phyloP scores from a whole-genome alignment of 1,140 invertebrate species.

The Adelges cooleyi region DNA sequence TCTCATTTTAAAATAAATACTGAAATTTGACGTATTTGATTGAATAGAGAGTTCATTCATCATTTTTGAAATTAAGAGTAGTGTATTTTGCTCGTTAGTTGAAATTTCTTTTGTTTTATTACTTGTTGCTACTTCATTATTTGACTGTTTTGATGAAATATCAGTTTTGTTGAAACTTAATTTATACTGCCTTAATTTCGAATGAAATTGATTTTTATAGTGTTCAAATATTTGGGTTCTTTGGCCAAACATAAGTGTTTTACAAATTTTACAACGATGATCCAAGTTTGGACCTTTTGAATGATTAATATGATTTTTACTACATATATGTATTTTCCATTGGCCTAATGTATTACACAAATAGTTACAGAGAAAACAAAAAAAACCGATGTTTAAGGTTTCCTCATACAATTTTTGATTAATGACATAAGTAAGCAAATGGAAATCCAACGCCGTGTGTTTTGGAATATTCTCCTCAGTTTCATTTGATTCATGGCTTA shows the following conservation, averaged over 20 bases:
- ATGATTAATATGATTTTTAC: not conserved
- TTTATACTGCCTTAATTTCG: not conserved
- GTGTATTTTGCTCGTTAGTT: too few relatives aligned
- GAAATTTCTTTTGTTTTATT: too few relatives aligned
- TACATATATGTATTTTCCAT: constrained; percentile 11
- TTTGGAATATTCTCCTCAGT: not conserved
- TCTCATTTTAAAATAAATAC: not conserved
- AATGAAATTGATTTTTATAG: constrained; percentile 9
- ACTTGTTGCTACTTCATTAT: too few relatives aligned
- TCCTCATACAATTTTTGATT: constrained; percentile 1
- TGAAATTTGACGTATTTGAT: not conserved
- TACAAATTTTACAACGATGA: constrained; percentile 18
- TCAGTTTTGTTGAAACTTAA: too few relatives aligned
- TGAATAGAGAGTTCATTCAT: not conserved
- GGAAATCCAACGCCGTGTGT: not conserved
- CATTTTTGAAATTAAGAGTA: too few relatives aligned
- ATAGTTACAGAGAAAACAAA: constrained; percentile 15
- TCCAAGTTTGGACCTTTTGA: not conserved
- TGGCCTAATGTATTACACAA: not conserved
- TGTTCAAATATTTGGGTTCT: constrained; percentile 2
- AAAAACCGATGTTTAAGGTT: constrained; percentile 8
- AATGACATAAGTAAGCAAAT: constrained; percentile 1
- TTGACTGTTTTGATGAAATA: not conserved
- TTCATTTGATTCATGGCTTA: not conserved
- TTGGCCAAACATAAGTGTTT: constrained; percentile 11